Percentiles rank a stretch among this genome's conserved stretches.
Evolutionary conservation across 2,113 vertebrate species (phyloP).

Genomic region (Chascanopsetta lugubris): DNA sequence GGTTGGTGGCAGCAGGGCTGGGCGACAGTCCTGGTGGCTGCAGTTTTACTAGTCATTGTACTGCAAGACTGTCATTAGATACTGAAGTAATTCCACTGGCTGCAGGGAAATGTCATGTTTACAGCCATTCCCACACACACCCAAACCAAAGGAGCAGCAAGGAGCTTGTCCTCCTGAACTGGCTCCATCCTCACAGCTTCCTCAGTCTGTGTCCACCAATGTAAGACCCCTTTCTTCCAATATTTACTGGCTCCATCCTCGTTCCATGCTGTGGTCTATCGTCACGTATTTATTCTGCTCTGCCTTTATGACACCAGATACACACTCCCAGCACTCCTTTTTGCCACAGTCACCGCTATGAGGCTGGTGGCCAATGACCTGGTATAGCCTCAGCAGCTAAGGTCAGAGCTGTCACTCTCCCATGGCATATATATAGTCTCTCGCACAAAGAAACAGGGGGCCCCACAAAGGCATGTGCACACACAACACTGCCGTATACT

Average conservation of each 20-base stretch:
- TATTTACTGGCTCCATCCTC: slow-evolving; percentile 5
- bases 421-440: slow-evolving; percentile 35
- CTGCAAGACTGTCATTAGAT: slow-evolving; percentile 80
- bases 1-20: slow-evolving; percentile 50
- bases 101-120: slow-evolving; percentile 77
- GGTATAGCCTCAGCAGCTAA: slow-evolving; percentile 50
- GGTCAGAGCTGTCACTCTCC: slow-evolving; percentile 51
- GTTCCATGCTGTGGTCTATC: slow-evolving; percentile 19
- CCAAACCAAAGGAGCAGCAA: slow-evolving; percentile 76
- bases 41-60: slow-evolving; percentile 74
- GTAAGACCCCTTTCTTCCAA: slow-evolving; percentile 15
- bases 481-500: slow-evolving; percentile 19
- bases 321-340: slow-evolving; percentile 19
- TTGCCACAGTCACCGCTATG: slow-evolving; percentile 24
- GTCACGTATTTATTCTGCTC: slow-evolving; percentile 3
- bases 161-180: slow-evolving; percentile 34
- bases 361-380: slow-evolving; percentile 50
- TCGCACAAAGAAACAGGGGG: slow-evolving; percentile 1
- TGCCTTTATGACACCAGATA: slow-evolving; percentile 6
- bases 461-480: slow-evolving; percentile 4
- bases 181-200: slow-evolving; percentile 17
- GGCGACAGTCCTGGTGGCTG: slow-evolving; percentile 65
- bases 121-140: slow-evolving; percentile 79
- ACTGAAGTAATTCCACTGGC: slow-evolving; percentile 63
- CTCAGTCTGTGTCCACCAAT: slow-evolving; percentile 20